These are phyloP conservation scores for Hipparchia sbordonii DNA, from an alignment of 2,888 invertebrate genomes.

Conservation along the genomic window DNA sequence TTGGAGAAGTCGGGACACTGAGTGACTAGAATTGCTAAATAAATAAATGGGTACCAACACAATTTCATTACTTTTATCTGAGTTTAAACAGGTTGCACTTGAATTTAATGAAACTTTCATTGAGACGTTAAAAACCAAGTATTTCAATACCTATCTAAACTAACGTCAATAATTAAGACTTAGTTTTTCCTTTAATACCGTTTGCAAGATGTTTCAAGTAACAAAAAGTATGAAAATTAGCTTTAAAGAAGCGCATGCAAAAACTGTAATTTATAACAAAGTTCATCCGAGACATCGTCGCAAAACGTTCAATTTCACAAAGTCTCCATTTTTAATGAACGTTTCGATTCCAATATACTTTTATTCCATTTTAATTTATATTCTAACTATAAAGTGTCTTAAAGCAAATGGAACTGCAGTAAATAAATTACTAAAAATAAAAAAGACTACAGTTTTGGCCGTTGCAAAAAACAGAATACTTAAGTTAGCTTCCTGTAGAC, in stretches of 20 bases:
- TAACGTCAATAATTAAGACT: constrained; percentile 7
- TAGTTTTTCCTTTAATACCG: background rate
- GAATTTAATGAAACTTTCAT: background rate
- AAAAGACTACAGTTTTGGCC: no score
- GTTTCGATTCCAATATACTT: background rate
- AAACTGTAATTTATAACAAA: constrained; percentile 10
- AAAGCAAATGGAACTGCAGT: background rate
- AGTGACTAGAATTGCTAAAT: background rate
- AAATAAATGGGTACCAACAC: background rate
- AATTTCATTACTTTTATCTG: background rate
- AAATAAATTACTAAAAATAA: no score
- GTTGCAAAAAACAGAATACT: no score
- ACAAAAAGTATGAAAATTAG: constrained; percentile 21
- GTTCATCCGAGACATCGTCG: background rate
- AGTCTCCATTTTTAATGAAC: constrained; percentile 8
- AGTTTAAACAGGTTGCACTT: background rate
- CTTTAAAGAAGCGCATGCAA: constrained; percentile 9
- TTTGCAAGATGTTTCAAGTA: constrained; percentile 3
- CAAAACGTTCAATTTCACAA: constrained; percentile 1
- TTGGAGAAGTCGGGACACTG: no score
- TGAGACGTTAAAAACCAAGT: background rate
- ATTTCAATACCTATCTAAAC: constrained; percentile 5
- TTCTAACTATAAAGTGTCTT: background rate
- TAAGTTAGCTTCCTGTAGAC: no score
- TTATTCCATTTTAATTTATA: background rate